phyloP scores from a whole-genome alignment of 2,888 invertebrate genomes.

The Tethea ocularis region DNA sequence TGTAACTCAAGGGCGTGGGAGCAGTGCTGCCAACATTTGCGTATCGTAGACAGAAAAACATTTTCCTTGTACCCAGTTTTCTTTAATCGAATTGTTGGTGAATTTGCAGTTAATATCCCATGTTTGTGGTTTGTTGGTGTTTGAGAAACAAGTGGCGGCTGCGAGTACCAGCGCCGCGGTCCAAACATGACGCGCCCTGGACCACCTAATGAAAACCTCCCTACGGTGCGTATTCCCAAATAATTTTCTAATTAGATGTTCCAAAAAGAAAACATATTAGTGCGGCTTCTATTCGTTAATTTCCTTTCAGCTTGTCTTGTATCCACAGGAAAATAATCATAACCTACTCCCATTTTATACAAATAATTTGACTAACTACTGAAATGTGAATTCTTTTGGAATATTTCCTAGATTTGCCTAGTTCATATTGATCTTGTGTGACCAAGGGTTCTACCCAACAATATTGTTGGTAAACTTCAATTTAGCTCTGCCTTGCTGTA shows the following conservation, averaged over 20 bases:
- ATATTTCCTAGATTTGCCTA: too few relatives aligned
- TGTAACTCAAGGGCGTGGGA: slow-evolving; percentile 44
- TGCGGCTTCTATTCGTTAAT: too few relatives aligned
- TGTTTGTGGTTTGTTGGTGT: slow-evolving; percentile 45
- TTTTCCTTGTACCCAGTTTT: slow-evolving; percentile 17
- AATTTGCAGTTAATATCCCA: slow-evolving; percentile 65
- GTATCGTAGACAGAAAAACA: slow-evolving; percentile 24
- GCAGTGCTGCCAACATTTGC: slow-evolving; percentile 46
- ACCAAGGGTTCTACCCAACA: too few relatives aligned
- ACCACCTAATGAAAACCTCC: slow-evolving; percentile 89
- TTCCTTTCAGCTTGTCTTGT: too few relatives aligned
- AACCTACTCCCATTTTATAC: too few relatives aligned
- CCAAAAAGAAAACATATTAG: too few relatives aligned
- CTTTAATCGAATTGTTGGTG: slow-evolving; percentile 28
- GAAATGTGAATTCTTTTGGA: too few relatives aligned
- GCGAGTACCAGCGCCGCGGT: slow-evolving; percentile 30
- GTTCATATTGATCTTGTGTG: too few relatives aligned
- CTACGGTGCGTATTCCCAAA: slow-evolving; percentile 72
- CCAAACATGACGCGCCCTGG: slow-evolving; percentile 81
- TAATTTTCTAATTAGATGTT: slow-evolving; percentile 1
- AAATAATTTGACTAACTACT: too few relatives aligned
- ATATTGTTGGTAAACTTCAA: too few relatives aligned
- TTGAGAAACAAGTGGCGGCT: slow-evolving; percentile 28
- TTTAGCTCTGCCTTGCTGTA: too few relatives aligned
- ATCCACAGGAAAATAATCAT: too few relatives aligned